phyloP scores from a whole-genome alignment of 2,113 vertebrate species.

The Aspiorhynchus laticeps region DNA sequence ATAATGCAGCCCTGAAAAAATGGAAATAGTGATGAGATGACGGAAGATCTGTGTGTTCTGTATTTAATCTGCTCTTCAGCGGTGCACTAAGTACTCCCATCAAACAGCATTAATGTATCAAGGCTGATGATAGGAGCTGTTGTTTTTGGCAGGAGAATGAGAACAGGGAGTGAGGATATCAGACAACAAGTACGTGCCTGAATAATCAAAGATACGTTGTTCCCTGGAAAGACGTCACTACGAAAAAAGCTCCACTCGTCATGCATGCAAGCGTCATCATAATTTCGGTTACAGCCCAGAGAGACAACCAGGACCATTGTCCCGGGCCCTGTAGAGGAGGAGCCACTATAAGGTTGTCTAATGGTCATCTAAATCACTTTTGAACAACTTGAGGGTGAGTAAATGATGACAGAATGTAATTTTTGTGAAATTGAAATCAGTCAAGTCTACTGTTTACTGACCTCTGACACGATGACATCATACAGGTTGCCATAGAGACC shows the following conservation, averaged over 20 bases:
- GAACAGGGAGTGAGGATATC: background rate
- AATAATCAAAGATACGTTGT: background rate
- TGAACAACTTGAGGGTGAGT: background rate
- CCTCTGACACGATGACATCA: slow-evolving; percentile 82
- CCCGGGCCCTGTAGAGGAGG: background rate
- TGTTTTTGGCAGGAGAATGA: slow-evolving; percentile 28
- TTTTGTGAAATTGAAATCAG: background rate
- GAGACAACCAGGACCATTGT: background rate
- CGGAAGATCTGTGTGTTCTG: background rate
- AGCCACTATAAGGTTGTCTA: background rate
- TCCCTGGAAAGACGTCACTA: slow-evolving; percentile 7
- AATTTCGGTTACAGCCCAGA: background rate
- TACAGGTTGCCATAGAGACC: slow-evolving; percentile 88
- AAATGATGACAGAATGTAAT: background rate
- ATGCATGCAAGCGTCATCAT: background rate
- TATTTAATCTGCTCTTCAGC: background rate
- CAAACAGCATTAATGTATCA: slow-evolving; percentile 25
- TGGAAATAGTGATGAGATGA: background rate
- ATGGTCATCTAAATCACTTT: background rate
- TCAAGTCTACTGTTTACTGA: slow-evolving; percentile 54
- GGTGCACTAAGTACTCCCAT: background rate
- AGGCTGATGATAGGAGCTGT: slow-evolving; percentile 45
- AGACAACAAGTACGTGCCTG: slow-evolving; percentile 14
- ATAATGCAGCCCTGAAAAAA: background rate
- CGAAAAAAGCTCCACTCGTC: background rate